A percentile compares a stretch with the other conserved stretches of the same genome.
These are phyloP conservation scores for Dendroctonus ponderosae DNA, from an alignment of 1,140 invertebrate species.

Conservation along the genomic window DNA sequence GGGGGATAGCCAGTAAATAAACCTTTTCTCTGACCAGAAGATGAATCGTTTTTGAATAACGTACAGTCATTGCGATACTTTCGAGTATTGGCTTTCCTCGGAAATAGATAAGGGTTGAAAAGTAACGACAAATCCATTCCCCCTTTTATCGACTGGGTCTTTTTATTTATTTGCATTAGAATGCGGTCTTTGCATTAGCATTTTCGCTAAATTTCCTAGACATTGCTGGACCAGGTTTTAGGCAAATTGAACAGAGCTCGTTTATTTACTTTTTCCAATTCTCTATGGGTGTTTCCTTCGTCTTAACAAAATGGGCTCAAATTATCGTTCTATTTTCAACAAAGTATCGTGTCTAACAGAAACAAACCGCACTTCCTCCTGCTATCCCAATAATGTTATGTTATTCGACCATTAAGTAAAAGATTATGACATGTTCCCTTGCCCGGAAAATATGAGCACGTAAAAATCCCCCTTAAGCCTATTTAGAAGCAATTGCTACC, in stretches of 20 bases:
- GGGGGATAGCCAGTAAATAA: conserved; percentile 30
- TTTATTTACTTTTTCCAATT: conserved; percentile 1
- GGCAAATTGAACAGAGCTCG: conserved; percentile 24
- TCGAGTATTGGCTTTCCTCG: conserved; percentile 23
- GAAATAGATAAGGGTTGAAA: conserved; percentile 28
- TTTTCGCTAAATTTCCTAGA: conserved; percentile 23
- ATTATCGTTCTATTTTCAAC: too few species aligned
- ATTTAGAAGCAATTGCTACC: background rate
- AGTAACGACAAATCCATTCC: conserved; percentile 28
- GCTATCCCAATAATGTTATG: too few species aligned
- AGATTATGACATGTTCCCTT: conserved; percentile 5
- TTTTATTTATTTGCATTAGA: conserved; percentile 32
- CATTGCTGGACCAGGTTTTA: conserved; percentile 22
- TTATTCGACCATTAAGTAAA: background rate
- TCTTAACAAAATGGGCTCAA: too few species aligned
- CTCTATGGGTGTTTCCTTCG: too few species aligned
- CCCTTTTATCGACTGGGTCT: conserved; percentile 20
- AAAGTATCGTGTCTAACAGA: too few species aligned
- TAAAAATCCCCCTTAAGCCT: background rate
- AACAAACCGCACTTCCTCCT: too few species aligned
- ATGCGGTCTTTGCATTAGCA: conserved; percentile 24
- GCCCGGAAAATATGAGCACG: background rate
- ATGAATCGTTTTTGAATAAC: conserved; percentile 32
- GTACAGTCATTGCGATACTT: conserved; percentile 31
- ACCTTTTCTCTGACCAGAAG: conserved; percentile 30